Evolutionary conservation across 92 coral and sea anemone species (phyloP).

Genomic region (Zoanthus sansibaricus): DNA sequence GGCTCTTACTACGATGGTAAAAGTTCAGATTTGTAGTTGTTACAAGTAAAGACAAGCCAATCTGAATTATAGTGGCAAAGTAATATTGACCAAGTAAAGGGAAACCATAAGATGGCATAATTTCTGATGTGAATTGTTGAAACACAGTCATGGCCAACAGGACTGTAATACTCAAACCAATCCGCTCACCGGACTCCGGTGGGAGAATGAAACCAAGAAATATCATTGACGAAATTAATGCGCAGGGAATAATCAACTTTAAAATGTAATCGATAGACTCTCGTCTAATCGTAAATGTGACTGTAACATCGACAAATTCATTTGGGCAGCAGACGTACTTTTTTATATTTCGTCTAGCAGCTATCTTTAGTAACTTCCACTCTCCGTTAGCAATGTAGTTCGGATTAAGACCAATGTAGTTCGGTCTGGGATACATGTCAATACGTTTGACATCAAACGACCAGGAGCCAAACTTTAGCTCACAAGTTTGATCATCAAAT

Average conservation of each 20-base stretch:
- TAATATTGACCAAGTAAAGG: conserved; percentile 97
- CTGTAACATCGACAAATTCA: conserved; percentile 68
- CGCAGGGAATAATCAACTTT: conserved; percentile 91
- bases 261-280: conserved; percentile 83
- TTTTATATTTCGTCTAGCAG: conserved; percentile 43
- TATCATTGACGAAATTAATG: conserved; percentile 93
- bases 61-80: conserved; percentile 90
- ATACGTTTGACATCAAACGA: conserved; percentile 69
- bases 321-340: conserved; percentile 70
- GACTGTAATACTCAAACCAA: conserved; percentile 94
- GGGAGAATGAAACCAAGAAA: conserved; percentile 92
- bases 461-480: conserved; percentile 94
- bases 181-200: conserved; percentile 98
- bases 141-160: conserved; percentile 96
- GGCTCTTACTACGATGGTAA: conserved; percentile 87
- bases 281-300: conserved; percentile 69
- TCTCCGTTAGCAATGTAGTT: conserved; percentile 89
- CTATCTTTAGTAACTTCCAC: conserved; percentile 67
- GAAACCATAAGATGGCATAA: conserved; percentile 96
- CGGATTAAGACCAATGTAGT: conserved; percentile 41
- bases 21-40: conserved; percentile 92
- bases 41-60: conserved; percentile 82
- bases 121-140: conserved; percentile 92
- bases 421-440: conserved; percentile 58
- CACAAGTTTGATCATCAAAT: conserved; percentile 88